A percentile compares a stretch with the other conserved stretches of the same genome.
Conservation (phyloP, 1,140 invertebrate genomes). For the Caenorhabditis tropicalis region DNA sequence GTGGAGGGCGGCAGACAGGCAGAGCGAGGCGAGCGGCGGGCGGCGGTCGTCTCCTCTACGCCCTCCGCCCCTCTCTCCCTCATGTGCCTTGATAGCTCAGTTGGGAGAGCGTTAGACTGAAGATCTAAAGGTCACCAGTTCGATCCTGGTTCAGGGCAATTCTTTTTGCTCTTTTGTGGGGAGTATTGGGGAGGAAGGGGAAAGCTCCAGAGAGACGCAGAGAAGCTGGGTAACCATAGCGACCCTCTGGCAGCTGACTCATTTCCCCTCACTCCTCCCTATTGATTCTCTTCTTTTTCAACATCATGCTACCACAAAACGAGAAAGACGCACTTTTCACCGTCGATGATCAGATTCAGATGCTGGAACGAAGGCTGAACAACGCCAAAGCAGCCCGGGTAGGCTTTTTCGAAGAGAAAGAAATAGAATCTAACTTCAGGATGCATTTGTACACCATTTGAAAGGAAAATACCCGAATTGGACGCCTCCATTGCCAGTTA, state of each 20-base stretch:
- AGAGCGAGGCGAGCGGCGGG: background rate
- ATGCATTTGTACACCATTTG: slow-evolving; percentile 28
- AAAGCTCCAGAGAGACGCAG: background rate
- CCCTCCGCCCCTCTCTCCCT: too few species aligned
- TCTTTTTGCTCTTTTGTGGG: background rate
- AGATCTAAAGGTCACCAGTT: slow-evolving; percentile 75
- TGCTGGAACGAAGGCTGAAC: background rate
- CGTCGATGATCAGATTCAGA: background rate
- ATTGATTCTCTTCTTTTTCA: background rate
- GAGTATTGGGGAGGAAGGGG: too few species aligned
- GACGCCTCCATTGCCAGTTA: background rate
- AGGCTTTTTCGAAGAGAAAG: too few species aligned
- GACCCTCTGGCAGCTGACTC: background rate
- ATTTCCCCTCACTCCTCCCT: too few species aligned
- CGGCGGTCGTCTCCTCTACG: background rate
- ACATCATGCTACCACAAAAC: slow-evolving; percentile 20
- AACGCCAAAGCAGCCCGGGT: background rate
- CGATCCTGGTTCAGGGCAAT: slow-evolving; percentile 71
- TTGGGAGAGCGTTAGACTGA: slow-evolving; percentile 75
- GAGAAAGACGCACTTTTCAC: slow-evolving; percentile 5
- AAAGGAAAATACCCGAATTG: slow-evolving; percentile 1
- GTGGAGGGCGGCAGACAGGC: too few species aligned
- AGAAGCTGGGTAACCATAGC: background rate
- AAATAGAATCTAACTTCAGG: background rate
- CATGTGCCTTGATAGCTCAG: slow-evolving; percentile 64